Evolutionary conservation across 2,888 invertebrate species (phyloP).

Genomic region (Epirrhoe alternata): DNA sequence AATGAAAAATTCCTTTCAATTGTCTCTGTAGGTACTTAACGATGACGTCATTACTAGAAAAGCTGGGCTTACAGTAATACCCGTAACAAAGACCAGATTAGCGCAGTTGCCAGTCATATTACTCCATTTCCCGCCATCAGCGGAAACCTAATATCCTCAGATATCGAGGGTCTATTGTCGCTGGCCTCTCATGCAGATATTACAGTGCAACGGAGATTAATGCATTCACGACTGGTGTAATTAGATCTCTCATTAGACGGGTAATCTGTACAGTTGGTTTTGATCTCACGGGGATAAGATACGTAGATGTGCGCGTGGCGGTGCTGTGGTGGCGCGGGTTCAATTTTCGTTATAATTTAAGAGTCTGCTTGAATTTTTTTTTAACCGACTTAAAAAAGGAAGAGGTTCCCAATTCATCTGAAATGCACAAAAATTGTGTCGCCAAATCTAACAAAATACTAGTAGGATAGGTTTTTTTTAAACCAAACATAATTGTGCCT

Average conservation of each 20-base stretch:
- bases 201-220: conserved; percentile 44
- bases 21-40: neutral
- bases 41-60: neutral
- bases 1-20: neutral
- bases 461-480: too few species aligned
- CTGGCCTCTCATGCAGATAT: conserved; percentile 54
- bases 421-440: too few species aligned
- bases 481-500: too few species aligned
- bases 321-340: neutral
- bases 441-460: too few species aligned
- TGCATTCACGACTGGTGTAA: conserved; percentile 32
- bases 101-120: conserved; percentile 43
- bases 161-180: conserved; percentile 71
- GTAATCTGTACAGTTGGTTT: conserved; percentile 13
- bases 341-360: neutral
- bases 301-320: neutral
- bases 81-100: conserved; percentile 40
- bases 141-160: conserved; percentile 76
- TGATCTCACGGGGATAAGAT: conserved; percentile 23
- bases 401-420: too few species aligned
- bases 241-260: conserved; percentile 33
- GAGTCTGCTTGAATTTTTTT: too few species aligned
- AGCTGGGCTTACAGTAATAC: conserved; percentile 19
- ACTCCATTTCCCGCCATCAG: conserved; percentile 57
- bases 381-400: too few species aligned